Conservation (phyloP, 2,113 vertebrate species). For the Hippocampus barbouri region DNA sequence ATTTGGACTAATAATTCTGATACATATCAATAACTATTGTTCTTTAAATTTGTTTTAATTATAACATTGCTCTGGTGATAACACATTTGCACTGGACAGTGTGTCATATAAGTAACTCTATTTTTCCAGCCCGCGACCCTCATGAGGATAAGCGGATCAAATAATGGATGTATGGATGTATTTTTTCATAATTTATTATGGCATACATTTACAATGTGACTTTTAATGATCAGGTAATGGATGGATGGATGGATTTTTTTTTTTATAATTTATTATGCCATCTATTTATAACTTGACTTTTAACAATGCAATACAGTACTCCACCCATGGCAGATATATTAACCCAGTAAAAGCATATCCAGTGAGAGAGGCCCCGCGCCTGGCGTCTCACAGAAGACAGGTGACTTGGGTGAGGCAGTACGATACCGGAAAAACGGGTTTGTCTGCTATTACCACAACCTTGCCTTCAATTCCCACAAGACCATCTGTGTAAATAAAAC, state of each 20-base stretch:
- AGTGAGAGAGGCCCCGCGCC: conserved; percentile 17
- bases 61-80: background rate
- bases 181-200: no score
- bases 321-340: background rate
- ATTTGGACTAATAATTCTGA: background rate
- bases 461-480: background rate
- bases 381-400: conserved; percentile 36
- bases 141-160: no score
- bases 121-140: no score
- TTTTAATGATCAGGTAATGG: no score
- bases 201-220: no score
- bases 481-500: conserved; percentile 27
- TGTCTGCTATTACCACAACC: conserved; percentile 18
- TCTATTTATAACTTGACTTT: background rate
- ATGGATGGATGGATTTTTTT: background rate
- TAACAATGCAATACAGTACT: background rate
- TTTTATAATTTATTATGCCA: background rate
- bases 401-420: conserved; percentile 29
- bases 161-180: no score
- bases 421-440: conserved; percentile 55
- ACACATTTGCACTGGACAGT: background rate
- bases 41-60: background rate
- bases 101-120: no score
- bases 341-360: conserved; percentile 5
- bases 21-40: background rate